These are phyloP conservation scores for Sebastes cheni DNA, from an alignment of 2,797 vertebrate species.

Conservation along the genomic window DNA sequence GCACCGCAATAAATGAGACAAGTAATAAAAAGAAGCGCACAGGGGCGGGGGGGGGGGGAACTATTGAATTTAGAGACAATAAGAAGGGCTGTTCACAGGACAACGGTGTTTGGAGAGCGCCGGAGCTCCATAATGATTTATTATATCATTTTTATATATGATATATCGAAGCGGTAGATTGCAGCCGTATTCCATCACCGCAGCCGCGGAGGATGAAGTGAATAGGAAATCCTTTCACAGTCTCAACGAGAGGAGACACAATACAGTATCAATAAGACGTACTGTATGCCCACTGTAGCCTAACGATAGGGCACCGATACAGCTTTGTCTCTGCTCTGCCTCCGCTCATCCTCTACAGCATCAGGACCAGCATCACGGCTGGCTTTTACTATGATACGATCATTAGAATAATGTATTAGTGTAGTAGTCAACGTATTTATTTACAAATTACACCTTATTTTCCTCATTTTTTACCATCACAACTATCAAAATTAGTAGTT, in stretches of 20 bases:
- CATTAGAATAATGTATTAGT: background rate
- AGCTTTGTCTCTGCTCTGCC: background rate
- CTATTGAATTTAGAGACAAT: conserved; percentile 80
- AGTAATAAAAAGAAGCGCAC: conserved; percentile 76
- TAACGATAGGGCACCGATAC: conserved; percentile 17
- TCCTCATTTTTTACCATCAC: no score
- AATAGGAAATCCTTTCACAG: conserved; percentile 51
- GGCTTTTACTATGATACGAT: background rate
- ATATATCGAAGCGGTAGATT: conserved; percentile 64
- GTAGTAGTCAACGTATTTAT: background rate
- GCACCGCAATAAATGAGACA: conserved; percentile 76
- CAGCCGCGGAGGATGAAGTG: conserved; percentile 31
- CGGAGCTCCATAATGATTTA: conserved; percentile 73
- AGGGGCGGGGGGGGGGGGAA: background rate
- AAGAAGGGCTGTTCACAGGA: conserved; percentile 73
- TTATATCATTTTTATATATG: conserved; percentile 70
- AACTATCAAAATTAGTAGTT: no score
- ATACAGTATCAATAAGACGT: conserved; percentile 35
- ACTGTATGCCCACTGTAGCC: background rate
- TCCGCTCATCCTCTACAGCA: background rate
- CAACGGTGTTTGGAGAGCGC: conserved; percentile 67
- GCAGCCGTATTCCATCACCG: conserved; percentile 58
- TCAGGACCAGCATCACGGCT: background rate
- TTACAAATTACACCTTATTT: background rate
- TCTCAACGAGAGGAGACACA: conserved; percentile 28